phyloP scores from a whole-genome alignment of 2,113 vertebrate species.

The Acrocephalus arundinaceus region DNA sequence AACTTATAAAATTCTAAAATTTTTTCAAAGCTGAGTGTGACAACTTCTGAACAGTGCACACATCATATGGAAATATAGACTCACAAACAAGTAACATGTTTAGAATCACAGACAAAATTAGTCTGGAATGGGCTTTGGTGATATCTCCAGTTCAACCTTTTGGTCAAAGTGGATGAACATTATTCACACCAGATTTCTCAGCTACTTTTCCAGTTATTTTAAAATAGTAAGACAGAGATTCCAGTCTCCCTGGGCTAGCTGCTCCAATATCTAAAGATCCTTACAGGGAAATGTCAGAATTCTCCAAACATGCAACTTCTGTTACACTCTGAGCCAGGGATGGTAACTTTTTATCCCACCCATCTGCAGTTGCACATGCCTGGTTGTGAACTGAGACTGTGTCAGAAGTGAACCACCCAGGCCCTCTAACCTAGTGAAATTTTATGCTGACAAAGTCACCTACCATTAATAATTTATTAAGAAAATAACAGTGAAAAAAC shows the following conservation, averaged over 20 bases:
- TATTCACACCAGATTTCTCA: background rate
- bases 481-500: background rate
- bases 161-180: background rate
- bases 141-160: background rate
- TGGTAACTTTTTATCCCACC: background rate
- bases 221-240: background rate
- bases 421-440: background rate
- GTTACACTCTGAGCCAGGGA: background rate
- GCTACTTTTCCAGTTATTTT: background rate
- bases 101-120: background rate
- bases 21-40: background rate
- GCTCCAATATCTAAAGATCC: background rate
- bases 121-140: background rate
- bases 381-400: background rate
- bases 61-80: background rate
- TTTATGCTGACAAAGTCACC: background rate
- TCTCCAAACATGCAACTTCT: background rate
- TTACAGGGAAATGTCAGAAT: background rate
- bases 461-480: background rate
- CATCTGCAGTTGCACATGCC: background rate
- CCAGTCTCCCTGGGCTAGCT: background rate
- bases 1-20: background rate
- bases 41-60: background rate
- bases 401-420: background rate
- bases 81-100: background rate